Conservation (phyloP, 2,113 vertebrate genomes). For the Grallaria varia region DNA sequence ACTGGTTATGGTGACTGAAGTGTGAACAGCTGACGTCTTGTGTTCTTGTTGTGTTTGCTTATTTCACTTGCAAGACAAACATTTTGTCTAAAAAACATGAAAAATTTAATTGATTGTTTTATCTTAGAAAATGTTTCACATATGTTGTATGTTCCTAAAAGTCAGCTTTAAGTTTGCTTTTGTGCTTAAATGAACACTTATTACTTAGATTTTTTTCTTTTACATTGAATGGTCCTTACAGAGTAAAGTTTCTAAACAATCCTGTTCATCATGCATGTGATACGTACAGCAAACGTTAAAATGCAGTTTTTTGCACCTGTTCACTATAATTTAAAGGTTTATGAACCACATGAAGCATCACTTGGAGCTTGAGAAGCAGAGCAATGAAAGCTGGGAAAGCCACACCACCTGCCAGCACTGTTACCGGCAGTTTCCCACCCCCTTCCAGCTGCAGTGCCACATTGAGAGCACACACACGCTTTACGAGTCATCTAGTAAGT, state of each 20-base stretch:
- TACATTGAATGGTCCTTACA: not conserved
- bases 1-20: not conserved
- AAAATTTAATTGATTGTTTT: not conserved
- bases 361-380: slow-evolving; percentile 96
- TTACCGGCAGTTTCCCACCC: slow-evolving; percentile 94
- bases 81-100: not conserved
- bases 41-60: not conserved
- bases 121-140: not conserved
- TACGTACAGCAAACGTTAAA: not conserved
- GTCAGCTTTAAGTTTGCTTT: not conserved
- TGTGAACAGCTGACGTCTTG: not conserved
- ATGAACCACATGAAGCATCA: slow-evolving; percentile 99
- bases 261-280: not conserved
- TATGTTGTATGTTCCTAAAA: not conserved
- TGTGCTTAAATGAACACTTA: not conserved
- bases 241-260: not conserved
- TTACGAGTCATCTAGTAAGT: slow-evolving; percentile 92
- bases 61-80: not conserved
- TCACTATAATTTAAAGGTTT: slow-evolving; percentile 79
- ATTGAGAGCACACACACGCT: slow-evolving; percentile 95
- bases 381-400: slow-evolving; percentile 97
- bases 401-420: slow-evolving; percentile 99
- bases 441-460: slow-evolving; percentile 98
- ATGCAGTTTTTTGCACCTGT: slow-evolving; percentile 10
- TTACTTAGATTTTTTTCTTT: not conserved